Base-by-base conservation (phyloP, 2,113 vertebrate species). In the Pseudorasbora parva region DNA sequence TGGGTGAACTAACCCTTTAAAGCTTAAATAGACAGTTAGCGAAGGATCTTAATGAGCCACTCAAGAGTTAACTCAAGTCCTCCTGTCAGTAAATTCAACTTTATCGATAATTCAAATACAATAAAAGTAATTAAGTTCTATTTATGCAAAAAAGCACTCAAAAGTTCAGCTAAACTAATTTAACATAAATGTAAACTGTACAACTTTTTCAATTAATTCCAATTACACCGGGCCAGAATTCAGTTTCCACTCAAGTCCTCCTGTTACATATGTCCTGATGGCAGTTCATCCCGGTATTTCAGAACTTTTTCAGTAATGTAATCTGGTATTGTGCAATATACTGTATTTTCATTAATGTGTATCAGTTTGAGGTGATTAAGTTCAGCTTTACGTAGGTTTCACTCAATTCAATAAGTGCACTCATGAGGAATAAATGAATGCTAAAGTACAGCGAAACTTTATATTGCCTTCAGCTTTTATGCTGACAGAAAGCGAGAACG, bases 381-480 rank as follows among this genome's bases (percentile, higher is more conserved):
- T 43, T 78, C 14, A 19, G 56, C 7, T 45, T 59, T 11, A 60
- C 14, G 7, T 45, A 17, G n/a, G 23, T 11, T 62, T 62, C 76
- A 47, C 37, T 47, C 15, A 25, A 47, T 66, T 66, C 43, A 30
- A 15, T 66, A 78, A 60, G 33, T 43, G 75, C 54, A 43, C 75
- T 77, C 54, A 5, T 25, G 33, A 41, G 75, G 37, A 45, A 78
- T 62, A 78, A 77, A 27, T 19, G 4, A 25, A 62, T 62, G 37
- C 25, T 45, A 11, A 78, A 78, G 37, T 62, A 11, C 37, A 60
- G 76, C 17, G 4, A 45, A 78, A 62, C 56, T 78, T 80, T 49
- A 64, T 66, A 80, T 80, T 66, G 60, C 19, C 45, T n/a, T 80
- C 45, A 80, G 10, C 78, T 27, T n/a, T 80, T 80, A 47, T 43